Percentiles rank a stretch among this genome's conserved stretches.
These are phyloP conservation scores for Papilio xuthus DNA, from an alignment of 1,140 invertebrate genomes.

Conservation along the genomic window DNA sequence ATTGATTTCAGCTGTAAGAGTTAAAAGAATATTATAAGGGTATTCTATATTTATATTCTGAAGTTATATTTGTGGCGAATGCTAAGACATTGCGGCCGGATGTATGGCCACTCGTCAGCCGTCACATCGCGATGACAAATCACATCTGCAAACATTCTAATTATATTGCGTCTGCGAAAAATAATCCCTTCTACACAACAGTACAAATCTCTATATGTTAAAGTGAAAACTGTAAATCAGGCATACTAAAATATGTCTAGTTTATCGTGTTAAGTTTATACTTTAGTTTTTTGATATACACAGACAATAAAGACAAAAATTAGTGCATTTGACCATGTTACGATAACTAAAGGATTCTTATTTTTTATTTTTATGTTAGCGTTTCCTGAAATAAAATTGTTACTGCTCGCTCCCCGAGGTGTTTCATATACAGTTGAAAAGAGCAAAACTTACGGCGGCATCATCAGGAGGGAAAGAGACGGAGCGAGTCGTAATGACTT, in stretches of 20 bases:
- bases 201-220: not conserved
- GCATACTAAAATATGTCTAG: not conserved
- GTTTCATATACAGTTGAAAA: slow-evolving; percentile 28
- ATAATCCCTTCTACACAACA: not conserved
- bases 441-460: not conserved
- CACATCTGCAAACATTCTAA: slow-evolving; percentile 16
- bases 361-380: not conserved
- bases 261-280: not conserved
- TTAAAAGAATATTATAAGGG: not conserved
- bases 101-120: slow-evolving; percentile 11
- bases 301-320: too few species aligned
- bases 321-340: not conserved
- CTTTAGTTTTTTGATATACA: not conserved
- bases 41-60: not conserved
- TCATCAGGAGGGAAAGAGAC: slow-evolving; percentile 32
- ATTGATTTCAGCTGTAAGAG: not conserved
- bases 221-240: not conserved
- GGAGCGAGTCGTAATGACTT: slow-evolving; percentile 37
- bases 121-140: slow-evolving; percentile 20
- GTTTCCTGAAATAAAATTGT: slow-evolving; percentile 29
- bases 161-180: slow-evolving; percentile 10
- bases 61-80: not conserved
- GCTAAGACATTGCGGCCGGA: not conserved
- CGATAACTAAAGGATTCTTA: not conserved
- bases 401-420: slow-evolving; percentile 31